Conservation (phyloP, 2,888 invertebrate genomes). For the Dastarcus helophoroides region DNA sequence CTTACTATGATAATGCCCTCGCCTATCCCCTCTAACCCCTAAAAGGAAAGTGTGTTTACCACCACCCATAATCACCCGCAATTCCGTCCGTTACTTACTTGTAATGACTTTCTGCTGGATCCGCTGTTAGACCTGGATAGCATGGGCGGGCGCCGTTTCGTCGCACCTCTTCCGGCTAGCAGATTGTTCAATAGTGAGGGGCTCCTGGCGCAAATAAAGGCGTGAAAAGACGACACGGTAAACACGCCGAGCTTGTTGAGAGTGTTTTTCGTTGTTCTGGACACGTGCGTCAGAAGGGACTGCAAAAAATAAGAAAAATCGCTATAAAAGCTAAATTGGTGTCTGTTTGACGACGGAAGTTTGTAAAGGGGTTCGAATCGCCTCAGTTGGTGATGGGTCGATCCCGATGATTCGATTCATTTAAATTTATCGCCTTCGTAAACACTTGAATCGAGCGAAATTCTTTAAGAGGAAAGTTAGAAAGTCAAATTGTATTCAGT, state of each 20-base stretch:
- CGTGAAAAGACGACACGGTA: conserved; percentile 96
- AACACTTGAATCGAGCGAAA: too few relatives aligned
- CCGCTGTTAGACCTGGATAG: conserved; percentile 82
- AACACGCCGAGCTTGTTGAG: conserved; percentile 92
- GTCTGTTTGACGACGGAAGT: background rate
- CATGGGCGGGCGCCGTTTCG: conserved; percentile 81
- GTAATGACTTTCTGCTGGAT: conserved; percentile 76
- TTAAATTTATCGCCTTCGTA: too few relatives aligned
- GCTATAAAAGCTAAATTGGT: too few relatives aligned
- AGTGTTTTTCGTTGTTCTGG: conserved; percentile 87
- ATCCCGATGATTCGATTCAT: too few relatives aligned
- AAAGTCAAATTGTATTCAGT: background rate
- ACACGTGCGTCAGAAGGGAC: conserved; percentile 91
- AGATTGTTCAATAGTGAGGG: conserved; percentile 87
- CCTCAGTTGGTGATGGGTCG: background rate
- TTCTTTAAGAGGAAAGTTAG: too few relatives aligned
- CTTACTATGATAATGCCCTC: too few relatives aligned
- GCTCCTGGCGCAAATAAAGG: conserved; percentile 92
- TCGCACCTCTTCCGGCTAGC: conserved; percentile 81
- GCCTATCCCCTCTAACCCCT: too few relatives aligned
- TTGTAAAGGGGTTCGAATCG: background rate
- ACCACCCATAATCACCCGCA: too few relatives aligned
- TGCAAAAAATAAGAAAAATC: conserved; percentile 40
- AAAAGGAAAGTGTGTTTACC: too few relatives aligned
- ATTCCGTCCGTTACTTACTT: conserved; percentile 52